Base-by-base conservation (phyloP, 2,888 invertebrate species). In the Teinopalpus imperialis region DNA sequence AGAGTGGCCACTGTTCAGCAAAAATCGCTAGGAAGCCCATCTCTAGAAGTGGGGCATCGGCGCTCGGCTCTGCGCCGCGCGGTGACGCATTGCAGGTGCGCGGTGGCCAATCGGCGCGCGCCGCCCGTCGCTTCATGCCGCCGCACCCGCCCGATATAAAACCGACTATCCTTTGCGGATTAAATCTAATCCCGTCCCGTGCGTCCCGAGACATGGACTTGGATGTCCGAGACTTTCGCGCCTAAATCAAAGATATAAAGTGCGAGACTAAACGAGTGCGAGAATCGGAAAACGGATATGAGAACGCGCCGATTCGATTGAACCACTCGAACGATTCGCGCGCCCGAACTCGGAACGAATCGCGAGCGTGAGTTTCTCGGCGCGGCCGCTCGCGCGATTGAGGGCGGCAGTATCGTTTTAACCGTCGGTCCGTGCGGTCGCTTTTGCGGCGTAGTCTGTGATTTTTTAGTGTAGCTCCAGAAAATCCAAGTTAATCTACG, bases 21-120 rank as follows among this genome's bases (percentile, higher is more conserved):
- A 43, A 47, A 49, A 43, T 41, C 30, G 34, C 18, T 31, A 30
- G 8, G 44, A 31, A 24, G 44, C 16, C 26, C 44, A 32, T 31
- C 37, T 37, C 37, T 12, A 9, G 69, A 81, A 74, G 62, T 80
- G 76, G 81, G 76, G 69, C 81, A 75, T 52, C 62, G 60, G 59
- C 64, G 58, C 57, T 60, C 57, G 56, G 61, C 56, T 53, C 49
- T 63, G 63, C 56, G 61, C 63, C 54, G 60, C 59, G 85, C 87
- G 83, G 81, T 94, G 94, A 93, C 94, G 94, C 94, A 94, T 94
- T 94, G 94, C 94, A 94, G 94, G 94, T 94, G 93, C 92, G 92
- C 91, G 90, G 80, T 90, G 90, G 90, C 94, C 94, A 94, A 94
- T 94, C 92, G 91, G 90, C 91, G 91, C 89, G 90, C 91, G 88